Evolutionary conservation across 2,113 vertebrate species (phyloP).

Genomic region (Leptodactylus fuscus): DNA sequence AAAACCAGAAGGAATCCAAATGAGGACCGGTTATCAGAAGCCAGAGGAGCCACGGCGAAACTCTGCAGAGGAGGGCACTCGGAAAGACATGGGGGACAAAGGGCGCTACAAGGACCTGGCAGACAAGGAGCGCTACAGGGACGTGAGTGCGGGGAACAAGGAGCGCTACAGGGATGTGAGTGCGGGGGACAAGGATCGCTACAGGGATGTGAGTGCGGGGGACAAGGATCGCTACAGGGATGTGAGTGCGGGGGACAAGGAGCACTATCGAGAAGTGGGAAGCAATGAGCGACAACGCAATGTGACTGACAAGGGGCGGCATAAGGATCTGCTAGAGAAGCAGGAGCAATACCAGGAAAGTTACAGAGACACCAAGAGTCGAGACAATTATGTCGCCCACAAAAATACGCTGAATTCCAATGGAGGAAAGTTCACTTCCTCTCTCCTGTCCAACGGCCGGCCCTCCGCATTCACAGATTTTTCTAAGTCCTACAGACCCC

Average conservation of each 20-base stretch:
- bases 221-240: background rate
- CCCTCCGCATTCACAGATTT: slow-evolving; percentile 80
- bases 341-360: background rate
- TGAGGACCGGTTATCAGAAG: slow-evolving; percentile 72
- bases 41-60: slow-evolving; percentile 65
- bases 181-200: background rate
- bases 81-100: background rate
- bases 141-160: background rate
- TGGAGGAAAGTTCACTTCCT: slow-evolving; percentile 74
- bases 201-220: background rate
- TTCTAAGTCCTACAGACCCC: slow-evolving; percentile 70
- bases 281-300: too few species aligned
- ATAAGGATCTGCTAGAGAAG: background rate
- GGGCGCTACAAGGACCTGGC: slow-evolving; percentile 71
- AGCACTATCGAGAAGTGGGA: background rate
- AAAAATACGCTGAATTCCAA: slow-evolving; percentile 74
- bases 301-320: background rate
- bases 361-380: background rate
- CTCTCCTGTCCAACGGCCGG: slow-evolving; percentile 68
- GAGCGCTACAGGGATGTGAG: slow-evolving; percentile 61
- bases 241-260: background rate
- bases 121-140: slow-evolving; percentile 69
- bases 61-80: background rate
- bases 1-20: slow-evolving; percentile 72
- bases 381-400: background rate